A percentile compares a stretch with the other conserved stretches of the same genome.
phyloP scores from a whole-genome alignment of 2,888 invertebrate species.

The Diaphora mendica region DNA sequence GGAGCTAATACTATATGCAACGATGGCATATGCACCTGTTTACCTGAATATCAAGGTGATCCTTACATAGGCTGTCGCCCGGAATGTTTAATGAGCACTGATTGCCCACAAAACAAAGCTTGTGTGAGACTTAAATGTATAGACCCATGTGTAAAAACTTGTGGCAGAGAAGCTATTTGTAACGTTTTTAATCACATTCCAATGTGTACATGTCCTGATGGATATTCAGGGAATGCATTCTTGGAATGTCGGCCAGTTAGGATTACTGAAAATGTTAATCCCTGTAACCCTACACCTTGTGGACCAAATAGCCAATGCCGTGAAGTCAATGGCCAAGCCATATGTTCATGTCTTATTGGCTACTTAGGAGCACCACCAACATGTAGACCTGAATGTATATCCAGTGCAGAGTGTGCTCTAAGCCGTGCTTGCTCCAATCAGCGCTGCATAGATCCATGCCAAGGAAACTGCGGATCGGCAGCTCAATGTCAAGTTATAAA shows the following conservation, averaged over 20 bases:
- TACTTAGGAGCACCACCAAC: slow-evolving; percentile 90
- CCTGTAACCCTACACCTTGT: slow-evolving; percentile 90
- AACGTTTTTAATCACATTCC: slow-evolving; percentile 88
- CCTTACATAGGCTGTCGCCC: slow-evolving; percentile 92
- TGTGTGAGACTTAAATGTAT: slow-evolving; percentile 91
- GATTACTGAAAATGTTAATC: slow-evolving; percentile 77
- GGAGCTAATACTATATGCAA: slow-evolving; percentile 90
- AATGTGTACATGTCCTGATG: slow-evolving; percentile 86
- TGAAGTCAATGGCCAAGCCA: slow-evolving; percentile 88
- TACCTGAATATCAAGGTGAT: slow-evolving; percentile 91
- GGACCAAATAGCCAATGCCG: slow-evolving; percentile 91
- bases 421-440: slow-evolving; percentile 90
- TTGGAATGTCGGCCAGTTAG: slow-evolving; percentile 85
- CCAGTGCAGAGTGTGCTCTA: slow-evolving; percentile 89
- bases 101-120: slow-evolving; percentile 90
- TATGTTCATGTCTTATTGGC: slow-evolving; percentile 89
- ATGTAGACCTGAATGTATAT: slow-evolving; percentile 90
- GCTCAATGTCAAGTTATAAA: slow-evolving; percentile 91
- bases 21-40: slow-evolving; percentile 90
- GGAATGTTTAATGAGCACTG: slow-evolving; percentile 91
- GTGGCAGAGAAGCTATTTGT: slow-evolving; percentile 91
- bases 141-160: slow-evolving; percentile 92
- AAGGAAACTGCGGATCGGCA: slow-evolving; percentile 90
- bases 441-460: slow-evolving; percentile 91
- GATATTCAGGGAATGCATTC: slow-evolving; percentile 90